A percentile compares a stretch with the other conserved stretches of the same genome.
phyloP scores from a whole-genome alignment of 2,888 invertebrate species.

The Ophion ellenae region DNA sequence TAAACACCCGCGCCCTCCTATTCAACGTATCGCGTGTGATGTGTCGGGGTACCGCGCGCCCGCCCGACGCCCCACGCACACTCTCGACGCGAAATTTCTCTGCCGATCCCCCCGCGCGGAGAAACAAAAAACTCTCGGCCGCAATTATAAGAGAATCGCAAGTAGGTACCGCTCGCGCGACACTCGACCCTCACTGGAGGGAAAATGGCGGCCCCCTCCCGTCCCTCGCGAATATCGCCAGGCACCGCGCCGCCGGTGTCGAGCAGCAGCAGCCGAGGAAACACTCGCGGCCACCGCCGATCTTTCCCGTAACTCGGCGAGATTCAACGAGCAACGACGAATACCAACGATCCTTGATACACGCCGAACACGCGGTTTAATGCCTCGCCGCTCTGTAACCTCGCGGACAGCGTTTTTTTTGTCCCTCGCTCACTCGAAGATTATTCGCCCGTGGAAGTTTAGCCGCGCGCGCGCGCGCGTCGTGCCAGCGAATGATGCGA shows the following conservation, averaged over 20 bases:
- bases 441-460: no score
- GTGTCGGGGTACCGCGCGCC: constrained; percentile 76
- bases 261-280: constrained; percentile 19
- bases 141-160: constrained; percentile 67
- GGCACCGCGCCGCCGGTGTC: constrained; percentile 70
- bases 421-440: no score
- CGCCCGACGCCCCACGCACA: constrained; percentile 75
- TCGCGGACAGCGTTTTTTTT: no score
- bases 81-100: constrained; percentile 72
- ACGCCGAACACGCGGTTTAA: constrained; percentile 42
- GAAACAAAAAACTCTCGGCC: constrained; percentile 68
- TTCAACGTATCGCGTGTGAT: constrained; percentile 3
- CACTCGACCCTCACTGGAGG: constrained; percentile 81
- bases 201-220: constrained; percentile 81
- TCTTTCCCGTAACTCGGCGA: constrained; percentile 75
- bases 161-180: constrained; percentile 75
- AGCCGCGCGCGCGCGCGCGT: no score
- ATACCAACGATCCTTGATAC: constrained; percentile 36
- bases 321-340: constrained; percentile 54
- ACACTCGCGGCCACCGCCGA: constrained; percentile 76
- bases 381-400: no score
- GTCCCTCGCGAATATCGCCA: constrained; percentile 41
- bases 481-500: neutral
- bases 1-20: neutral
- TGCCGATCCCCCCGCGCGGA: constrained; percentile 60